A percentile compares a stretch with the other conserved stretches of the same genome.
Conservation (phyloP, 2,888 invertebrate genomes). For the Troides helena region DNA sequence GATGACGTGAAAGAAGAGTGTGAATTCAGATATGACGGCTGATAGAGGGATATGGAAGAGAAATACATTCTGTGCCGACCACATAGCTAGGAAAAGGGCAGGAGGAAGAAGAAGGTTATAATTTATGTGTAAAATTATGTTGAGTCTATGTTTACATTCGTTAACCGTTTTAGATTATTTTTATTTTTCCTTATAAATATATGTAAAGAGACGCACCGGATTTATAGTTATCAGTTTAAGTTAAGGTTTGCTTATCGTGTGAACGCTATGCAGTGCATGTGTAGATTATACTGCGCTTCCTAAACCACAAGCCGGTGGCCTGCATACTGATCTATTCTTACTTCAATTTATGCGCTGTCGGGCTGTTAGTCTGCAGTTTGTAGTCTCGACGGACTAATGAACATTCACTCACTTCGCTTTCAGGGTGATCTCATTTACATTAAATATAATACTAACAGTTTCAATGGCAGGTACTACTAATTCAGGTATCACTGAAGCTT, state of each 20-base stretch:
- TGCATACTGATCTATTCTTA: conserved; percentile 30
- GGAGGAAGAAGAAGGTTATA: too few relatives aligned
- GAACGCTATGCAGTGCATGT: conserved; percentile 18
- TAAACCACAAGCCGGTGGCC: conserved; percentile 8
- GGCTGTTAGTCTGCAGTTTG: conserved; percentile 8
- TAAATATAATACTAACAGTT: conserved; percentile 3
- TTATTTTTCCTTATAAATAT: background rate
- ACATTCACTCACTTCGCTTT: conserved; percentile 9
- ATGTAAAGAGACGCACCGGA: background rate
- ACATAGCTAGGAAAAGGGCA: too few relatives aligned
- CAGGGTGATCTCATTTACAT: conserved; percentile 13
- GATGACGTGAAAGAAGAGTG: too few relatives aligned
- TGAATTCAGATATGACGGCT: too few relatives aligned
- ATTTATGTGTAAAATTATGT: too few relatives aligned
- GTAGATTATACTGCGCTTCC: conserved; percentile 7
- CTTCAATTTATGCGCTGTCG: conserved; percentile 14
- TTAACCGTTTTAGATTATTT: background rate
- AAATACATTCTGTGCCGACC: too few relatives aligned
- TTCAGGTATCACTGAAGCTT: too few relatives aligned
- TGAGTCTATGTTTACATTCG: too few relatives aligned
- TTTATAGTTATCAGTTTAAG: conserved; percentile 2
- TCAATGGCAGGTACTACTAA: background rate
- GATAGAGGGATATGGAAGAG: too few relatives aligned
- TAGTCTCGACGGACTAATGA: conserved; percentile 10
- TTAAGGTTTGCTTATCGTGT: conserved; percentile 16